Base-by-base conservation (phyloP, 37 sponge, comb jelly and placozoan species). In the Amphimedon queenslandica region DNA sequence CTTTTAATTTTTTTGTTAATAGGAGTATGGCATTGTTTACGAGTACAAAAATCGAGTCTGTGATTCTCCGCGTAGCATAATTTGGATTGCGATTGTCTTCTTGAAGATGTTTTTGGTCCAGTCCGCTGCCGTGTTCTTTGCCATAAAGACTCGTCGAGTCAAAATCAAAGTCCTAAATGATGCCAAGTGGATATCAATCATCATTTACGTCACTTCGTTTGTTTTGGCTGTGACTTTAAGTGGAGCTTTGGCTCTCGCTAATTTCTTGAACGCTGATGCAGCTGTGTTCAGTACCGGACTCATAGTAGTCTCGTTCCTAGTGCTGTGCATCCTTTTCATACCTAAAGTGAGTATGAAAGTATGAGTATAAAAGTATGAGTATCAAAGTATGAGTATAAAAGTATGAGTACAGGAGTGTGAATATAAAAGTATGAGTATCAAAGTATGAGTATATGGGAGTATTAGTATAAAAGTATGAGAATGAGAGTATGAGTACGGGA, bases 81-180 rank as follows among this genome's bases (percentile, higher is more conserved):
- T 66, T 21, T 78, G 69, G 79, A 60, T 78, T 31, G 37, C 55
- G 2, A 13, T 66, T 28, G 1, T 56, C 4, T 84, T 36, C 57
- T 42, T 30, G 39, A 71, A 43, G 42, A 72, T 72, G 34, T 25
- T 65, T 32, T 8, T 72, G 21, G 63, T 68, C 27, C 68, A 35
- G n/a, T 34, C 36, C 36, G 18, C 41, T 31, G 68, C 41, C 6
- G 31, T 39, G 21, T 35, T 39, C 41, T 67, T 67, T 39, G 41
- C 39, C 21, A 31, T 38, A 31, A 13, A 4, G 41, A 67, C 68
- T 18, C 68, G 41, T 38, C 13, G 10, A 67, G 41, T 39, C 36
- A 13, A 13, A 31, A 35, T 42, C 70, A 69, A 40, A 40, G 27
- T 24, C 23, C 42, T 42, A 18, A 40, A 69, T 42, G 47, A 40